phyloP scores from a whole-genome alignment of 2,888 invertebrate species.

The Odontomyia ornata region DNA sequence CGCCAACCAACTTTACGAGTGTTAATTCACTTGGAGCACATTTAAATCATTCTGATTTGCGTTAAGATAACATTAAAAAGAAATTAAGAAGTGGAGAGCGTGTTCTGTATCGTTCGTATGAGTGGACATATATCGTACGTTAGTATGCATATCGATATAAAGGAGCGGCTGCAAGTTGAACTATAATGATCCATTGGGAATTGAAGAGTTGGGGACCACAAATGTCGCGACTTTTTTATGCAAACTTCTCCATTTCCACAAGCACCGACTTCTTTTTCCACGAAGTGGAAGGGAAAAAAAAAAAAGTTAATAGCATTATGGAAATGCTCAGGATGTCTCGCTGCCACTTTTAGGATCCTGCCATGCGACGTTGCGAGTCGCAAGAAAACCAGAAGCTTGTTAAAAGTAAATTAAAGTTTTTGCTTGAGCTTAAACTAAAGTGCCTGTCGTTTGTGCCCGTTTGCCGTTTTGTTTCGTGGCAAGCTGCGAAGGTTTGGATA shows the following conservation, averaged over 20 bases:
- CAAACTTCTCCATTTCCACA: not conserved
- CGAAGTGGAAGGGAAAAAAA: not conserved
- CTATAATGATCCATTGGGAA: not conserved
- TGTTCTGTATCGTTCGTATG: not conserved
- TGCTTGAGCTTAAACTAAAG: not conserved
- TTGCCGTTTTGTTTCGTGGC: too few species aligned
- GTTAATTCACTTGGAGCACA: conserved; percentile 32
- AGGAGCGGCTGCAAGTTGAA: not conserved
- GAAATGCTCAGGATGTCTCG: not conserved
- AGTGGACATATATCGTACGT: too few species aligned
- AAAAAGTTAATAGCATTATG: not conserved
- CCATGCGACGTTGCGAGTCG: not conserved
- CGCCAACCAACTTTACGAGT: conserved; percentile 26
- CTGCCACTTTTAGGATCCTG: not conserved
- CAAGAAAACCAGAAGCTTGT: conserved; percentile 37
- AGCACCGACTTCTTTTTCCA: not conserved
- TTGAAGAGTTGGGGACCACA: not conserved
- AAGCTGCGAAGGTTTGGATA: not conserved
- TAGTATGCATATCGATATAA: not conserved
- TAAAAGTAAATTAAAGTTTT: conserved; percentile 46
- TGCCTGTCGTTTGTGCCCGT: not conserved
- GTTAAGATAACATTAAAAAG: conserved; percentile 33
- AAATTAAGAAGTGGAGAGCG: conserved; percentile 32
- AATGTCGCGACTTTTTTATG: conserved; percentile 13
- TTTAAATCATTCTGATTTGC: conserved; percentile 41